Conservation (phyloP, 2,113 vertebrate genomes). For the Pholis gunnellus region DNA sequence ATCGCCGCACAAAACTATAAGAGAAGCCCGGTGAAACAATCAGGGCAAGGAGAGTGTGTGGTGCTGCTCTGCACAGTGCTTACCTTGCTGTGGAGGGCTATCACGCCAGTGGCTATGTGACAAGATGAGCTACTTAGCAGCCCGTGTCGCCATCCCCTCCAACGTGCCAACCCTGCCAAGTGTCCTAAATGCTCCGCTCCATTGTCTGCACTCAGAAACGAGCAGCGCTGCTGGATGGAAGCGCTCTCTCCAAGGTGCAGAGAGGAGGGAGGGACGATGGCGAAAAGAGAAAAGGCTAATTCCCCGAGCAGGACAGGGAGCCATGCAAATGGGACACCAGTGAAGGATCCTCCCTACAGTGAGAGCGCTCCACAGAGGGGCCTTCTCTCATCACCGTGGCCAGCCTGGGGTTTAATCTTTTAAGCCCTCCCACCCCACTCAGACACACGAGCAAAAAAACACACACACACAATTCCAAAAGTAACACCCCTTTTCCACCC, state of each 20-base stretch:
- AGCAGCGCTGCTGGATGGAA: slow-evolving; percentile 59
- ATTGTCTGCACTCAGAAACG: slow-evolving; percentile 76
- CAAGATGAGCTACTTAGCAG: slow-evolving; percentile 73
- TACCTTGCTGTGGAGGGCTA: slow-evolving; percentile 66
- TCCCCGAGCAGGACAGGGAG: slow-evolving; percentile 75
- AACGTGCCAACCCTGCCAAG: slow-evolving; percentile 66
- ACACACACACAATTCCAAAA: not conserved
- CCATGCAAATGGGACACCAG: slow-evolving; percentile 72
- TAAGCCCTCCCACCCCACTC: slow-evolving; percentile 54
- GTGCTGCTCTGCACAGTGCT: slow-evolving; percentile 42
- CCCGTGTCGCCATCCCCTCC: slow-evolving; percentile 58
- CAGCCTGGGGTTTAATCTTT: slow-evolving; percentile 77
- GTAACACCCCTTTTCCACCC: not conserved
- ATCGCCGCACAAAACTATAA: not conserved
- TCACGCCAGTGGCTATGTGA: slow-evolving; percentile 63
- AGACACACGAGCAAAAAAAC: slow-evolving; percentile 25
- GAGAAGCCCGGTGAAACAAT: slow-evolving; percentile 31
- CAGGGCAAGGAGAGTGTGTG: slow-evolving; percentile 8
- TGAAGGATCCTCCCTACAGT: slow-evolving; percentile 71
- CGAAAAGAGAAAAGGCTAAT: slow-evolving; percentile 70
- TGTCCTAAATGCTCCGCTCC: slow-evolving; percentile 78
- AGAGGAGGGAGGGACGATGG: slow-evolving; percentile 54
- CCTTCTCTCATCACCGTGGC: slow-evolving; percentile 51
- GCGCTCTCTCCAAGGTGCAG: slow-evolving; percentile 65
- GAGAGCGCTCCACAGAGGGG: slow-evolving; percentile 65